Evolutionary conservation across 2,113 vertebrate species (phyloP).

Genomic region (Enhydra lutris): DNA sequence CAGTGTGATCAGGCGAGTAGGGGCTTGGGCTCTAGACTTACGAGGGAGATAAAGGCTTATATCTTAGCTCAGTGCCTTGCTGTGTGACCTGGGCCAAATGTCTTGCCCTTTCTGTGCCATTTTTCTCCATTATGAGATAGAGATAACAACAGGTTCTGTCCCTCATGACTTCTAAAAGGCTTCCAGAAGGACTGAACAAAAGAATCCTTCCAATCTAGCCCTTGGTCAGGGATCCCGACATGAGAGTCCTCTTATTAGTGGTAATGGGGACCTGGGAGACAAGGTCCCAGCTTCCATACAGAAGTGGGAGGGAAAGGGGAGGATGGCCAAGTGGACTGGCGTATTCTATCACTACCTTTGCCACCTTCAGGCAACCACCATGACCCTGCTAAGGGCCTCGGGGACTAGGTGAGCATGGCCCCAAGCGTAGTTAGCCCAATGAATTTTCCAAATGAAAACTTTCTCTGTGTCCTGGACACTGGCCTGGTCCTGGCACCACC

Average conservation of each 20-base stretch:
- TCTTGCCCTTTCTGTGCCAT: not conserved
- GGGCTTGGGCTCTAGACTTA: not conserved
- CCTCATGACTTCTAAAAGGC: not conserved
- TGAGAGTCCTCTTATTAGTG: not conserved
- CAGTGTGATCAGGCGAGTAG: not conserved
- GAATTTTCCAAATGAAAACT: conserved; percentile 33
- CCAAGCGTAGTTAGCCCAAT: not conserved
- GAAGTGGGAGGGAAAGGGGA: not conserved
- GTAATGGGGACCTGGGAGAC: not conserved
- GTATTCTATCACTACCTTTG: not conserved
- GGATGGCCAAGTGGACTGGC: not conserved
- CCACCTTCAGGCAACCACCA: not conserved
- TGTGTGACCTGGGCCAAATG: conserved; percentile 1
- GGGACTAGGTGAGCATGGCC: not conserved
- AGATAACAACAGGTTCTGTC: not conserved
- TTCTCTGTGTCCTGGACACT: not conserved
- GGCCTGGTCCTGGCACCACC: not conserved
- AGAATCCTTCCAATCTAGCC: not conserved
- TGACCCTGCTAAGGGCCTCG: not conserved
- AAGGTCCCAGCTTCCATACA: not conserved
- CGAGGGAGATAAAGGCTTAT: not conserved
- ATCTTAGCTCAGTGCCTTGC: not conserved
- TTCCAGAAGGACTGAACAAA: conserved; percentile 4
- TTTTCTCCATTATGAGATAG: conserved; percentile 10
- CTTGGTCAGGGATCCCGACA: not conserved